phyloP scores from a whole-genome alignment of 1,140 invertebrate species.

The Drosophila obscura region DNA sequence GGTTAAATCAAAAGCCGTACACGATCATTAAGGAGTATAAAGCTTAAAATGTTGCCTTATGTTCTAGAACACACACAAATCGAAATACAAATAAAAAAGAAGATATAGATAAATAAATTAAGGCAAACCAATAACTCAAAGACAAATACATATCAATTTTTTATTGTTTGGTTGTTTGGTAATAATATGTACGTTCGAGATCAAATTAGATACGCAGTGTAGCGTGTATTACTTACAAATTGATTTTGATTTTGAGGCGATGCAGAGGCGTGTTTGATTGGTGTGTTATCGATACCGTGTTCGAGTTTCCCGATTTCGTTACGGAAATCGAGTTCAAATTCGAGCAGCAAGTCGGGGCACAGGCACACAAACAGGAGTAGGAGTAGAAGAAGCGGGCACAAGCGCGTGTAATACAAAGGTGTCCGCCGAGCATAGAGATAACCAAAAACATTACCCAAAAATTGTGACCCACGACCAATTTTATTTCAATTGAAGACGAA shows the following conservation, averaged over 20 bases:
- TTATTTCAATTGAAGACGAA: constrained; percentile 81
- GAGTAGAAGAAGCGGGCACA: constrained; percentile 66
- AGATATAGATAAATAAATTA: constrained; percentile 26
- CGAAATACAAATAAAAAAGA: constrained; percentile 4
- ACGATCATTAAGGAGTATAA: constrained; percentile 8
- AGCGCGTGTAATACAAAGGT: constrained; percentile 70
- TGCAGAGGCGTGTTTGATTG: constrained; percentile 52
- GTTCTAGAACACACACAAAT: constrained; percentile 45
- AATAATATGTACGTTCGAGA: no score
- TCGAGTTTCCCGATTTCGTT: constrained; percentile 24
- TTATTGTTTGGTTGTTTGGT: not conserved
- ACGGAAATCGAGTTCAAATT: constrained; percentile 45
- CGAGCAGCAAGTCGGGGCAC: constrained; percentile 59
- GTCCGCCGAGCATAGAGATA: constrained; percentile 71
- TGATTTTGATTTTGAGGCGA: constrained; percentile 39
- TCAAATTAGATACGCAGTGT: constrained; percentile 24
- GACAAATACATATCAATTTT: constrained; percentile 26
- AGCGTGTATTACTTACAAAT: constrained; percentile 75
- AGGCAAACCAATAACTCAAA: constrained; percentile 40
- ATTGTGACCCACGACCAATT: constrained; percentile 58
- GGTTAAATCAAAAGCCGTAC: constrained; percentile 41
- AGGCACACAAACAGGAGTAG: constrained; percentile 57
- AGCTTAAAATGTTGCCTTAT: constrained; percentile 29
- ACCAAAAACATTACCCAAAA: constrained; percentile 66
- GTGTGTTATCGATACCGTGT: constrained; percentile 25